Conservation (phyloP, 2,797 vertebrate genomes). For the Onychomys torridus region DNA sequence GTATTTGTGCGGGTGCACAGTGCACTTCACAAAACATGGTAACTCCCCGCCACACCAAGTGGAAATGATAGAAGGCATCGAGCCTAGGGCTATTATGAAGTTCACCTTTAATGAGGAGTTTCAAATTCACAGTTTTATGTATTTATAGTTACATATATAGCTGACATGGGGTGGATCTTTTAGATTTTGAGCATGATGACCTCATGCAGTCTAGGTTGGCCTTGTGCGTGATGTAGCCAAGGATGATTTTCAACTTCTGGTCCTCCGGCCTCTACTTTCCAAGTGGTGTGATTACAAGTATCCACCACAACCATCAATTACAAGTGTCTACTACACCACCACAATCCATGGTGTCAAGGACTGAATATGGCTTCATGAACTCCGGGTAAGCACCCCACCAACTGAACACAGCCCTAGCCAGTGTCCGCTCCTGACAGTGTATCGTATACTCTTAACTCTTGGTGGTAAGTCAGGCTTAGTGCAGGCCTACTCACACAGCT, state of each 20-base stretch:
- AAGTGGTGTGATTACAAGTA: neutral
- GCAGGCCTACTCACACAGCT: neutral
- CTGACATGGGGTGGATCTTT: neutral
- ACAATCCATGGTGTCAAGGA: neutral
- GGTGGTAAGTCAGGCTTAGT: neutral
- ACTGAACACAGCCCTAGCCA: neutral
- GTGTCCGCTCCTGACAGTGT: neutral
- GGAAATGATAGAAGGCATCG: slow-evolving; percentile 22
- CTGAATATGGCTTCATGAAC: neutral
- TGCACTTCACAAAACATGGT: neutral
- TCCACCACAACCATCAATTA: neutral
- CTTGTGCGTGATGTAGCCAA: neutral
- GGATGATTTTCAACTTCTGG: neutral
- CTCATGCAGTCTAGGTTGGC: neutral
- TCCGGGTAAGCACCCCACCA: no score
- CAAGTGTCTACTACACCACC: neutral
- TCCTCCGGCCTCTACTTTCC: neutral
- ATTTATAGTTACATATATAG: slow-evolving; percentile 2
- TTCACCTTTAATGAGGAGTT: neutral
- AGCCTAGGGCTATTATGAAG: neutral
- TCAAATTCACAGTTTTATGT: slow-evolving; percentile 1
- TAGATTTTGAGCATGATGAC: neutral
- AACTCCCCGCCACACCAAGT: neutral
- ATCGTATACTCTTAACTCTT: neutral
- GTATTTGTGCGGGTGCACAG: neutral